Base-by-base conservation (phyloP, 2,888 invertebrate species). In the Idaea straminata region DNA sequence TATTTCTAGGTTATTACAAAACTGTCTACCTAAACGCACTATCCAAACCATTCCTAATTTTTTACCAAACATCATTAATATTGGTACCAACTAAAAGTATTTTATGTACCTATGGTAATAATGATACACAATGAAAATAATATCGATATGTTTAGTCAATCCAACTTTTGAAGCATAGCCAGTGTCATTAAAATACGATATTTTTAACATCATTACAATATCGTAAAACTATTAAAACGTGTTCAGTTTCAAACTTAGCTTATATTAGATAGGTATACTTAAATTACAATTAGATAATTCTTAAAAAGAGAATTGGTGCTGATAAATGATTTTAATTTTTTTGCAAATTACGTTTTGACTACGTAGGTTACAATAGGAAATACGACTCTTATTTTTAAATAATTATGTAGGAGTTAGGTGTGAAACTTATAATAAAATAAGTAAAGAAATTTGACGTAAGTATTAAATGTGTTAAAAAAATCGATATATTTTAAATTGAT, bases 151-250 rank as follows among this genome's bases (percentile, higher is more conserved):
- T 72, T 66, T 61, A 73, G 72, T 61, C 61, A 62, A 57, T 63
- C 57, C 63, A 58, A 66, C 47, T 64, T 65, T 58, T 61, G 64
- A 64, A 62, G 69, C 68, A 61, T 65, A 72, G 72, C 74, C 74
- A 72, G 72, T 74, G 74, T 69, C 74, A 69, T 72, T 73, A 68
- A 69, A 62, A 71, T 65, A 70, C 63, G 67, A 67, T 35, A 58
- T 65, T 69, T 64, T 59, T 16, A 63, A 57, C 64, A 59, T 66
- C 57, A 60, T 15, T 34, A 63, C 62, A 61, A 61, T 69, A 60
- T 62, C 63, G 67, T 69, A 38, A 65, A 38, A 61, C 61, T 61
- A 65, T 68, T 69, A 72, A 47, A 47, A 72, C 69, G 69, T 25
- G 59, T 59, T 34, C 16, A 13, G 47, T 47, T 47, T 34, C 34